Percentiles rank a stretch among this genome's conserved stretches.
These are phyloP conservation scores for Acleris holmiana DNA, from an alignment of 2,888 invertebrate genomes.

Conservation along the genomic window DNA sequence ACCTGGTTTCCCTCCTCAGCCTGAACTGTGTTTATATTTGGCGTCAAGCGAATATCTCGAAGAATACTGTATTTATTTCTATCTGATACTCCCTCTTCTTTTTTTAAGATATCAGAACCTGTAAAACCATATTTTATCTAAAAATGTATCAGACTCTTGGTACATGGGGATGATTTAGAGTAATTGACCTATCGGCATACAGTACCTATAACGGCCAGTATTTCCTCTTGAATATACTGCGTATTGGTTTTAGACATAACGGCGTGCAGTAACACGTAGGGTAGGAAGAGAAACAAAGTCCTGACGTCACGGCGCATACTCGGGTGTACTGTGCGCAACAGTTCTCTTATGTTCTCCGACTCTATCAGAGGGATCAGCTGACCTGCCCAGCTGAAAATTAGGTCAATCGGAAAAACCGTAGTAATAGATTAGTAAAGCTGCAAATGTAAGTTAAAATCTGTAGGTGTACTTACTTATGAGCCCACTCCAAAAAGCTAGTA, in stretches of 20 bases:
- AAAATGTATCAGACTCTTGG: no score
- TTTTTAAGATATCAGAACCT: constrained; percentile 67
- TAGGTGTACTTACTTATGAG: constrained; percentile 85
- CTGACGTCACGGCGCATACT: constrained; percentile 90
- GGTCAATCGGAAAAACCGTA: neutral
- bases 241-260: constrained; percentile 80
- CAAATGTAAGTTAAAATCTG: neutral
- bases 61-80: constrained; percentile 67
- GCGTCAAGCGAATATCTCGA: constrained; percentile 72
- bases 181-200: neutral
- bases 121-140: constrained; percentile 26
- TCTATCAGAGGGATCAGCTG: constrained; percentile 87
- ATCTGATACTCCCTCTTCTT: constrained; percentile 56
- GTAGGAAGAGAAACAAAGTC: constrained; percentile 89
- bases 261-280: constrained; percentile 88
- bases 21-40: constrained; percentile 67
- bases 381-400: constrained; percentile 86
- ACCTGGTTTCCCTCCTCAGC: constrained; percentile 80
- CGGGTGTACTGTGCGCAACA: constrained; percentile 88
- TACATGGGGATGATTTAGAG: constrained; percentile 29
- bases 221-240: constrained; percentile 72
- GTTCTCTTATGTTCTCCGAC: constrained; percentile 82
- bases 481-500: constrained; percentile 89
- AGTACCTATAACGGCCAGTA: constrained; percentile 74
- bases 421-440: neutral